Evolutionary conservation across 1,140 invertebrate species (phyloP).

Genomic region (Pinna nobilis): DNA sequence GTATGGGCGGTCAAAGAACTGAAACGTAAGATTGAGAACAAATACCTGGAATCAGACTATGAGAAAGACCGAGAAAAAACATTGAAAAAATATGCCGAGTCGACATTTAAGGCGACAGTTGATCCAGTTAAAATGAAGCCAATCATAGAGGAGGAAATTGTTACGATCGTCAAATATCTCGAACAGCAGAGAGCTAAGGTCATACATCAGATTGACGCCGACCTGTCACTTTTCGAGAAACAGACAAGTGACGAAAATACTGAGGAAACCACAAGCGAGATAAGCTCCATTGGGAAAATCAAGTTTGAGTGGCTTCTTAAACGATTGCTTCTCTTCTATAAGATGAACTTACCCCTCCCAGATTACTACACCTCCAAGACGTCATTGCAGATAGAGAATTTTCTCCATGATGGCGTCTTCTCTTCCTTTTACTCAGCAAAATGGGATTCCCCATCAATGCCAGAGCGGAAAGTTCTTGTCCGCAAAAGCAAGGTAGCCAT

Average conservation of each 20-base stretch:
- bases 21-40: conserved; percentile 21
- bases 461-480: background rate
- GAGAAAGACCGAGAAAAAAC: conserved; percentile 10
- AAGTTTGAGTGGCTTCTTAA: background rate
- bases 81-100: conserved; percentile 42
- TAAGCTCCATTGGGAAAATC: background rate
- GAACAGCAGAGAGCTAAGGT: conserved; percentile 43
- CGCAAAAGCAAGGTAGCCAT: conserved; percentile 12
- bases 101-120: conserved; percentile 31
- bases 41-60: conserved; percentile 17
- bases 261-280: background rate
- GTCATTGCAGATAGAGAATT: background rate
- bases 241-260: conserved; percentile 22
- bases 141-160: conserved; percentile 43
- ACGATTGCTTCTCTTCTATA: conserved; percentile 3
- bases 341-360: background rate
- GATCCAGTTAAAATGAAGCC: conserved; percentile 35
- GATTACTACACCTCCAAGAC: background rate
- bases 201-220: conserved; percentile 37
- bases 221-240: conserved; percentile 32
- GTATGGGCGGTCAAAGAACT: conserved; percentile 31
- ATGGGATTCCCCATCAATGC: background rate
- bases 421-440: background rate
- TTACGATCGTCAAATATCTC: conserved; percentile 34
- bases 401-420: background rate